A percentile compares a stretch with the other conserved stretches of the same genome.
These are phyloP conservation scores for Takifugu rubripes DNA, from an alignment of 2,797 vertebrate species.

Conservation along the genomic window DNA sequence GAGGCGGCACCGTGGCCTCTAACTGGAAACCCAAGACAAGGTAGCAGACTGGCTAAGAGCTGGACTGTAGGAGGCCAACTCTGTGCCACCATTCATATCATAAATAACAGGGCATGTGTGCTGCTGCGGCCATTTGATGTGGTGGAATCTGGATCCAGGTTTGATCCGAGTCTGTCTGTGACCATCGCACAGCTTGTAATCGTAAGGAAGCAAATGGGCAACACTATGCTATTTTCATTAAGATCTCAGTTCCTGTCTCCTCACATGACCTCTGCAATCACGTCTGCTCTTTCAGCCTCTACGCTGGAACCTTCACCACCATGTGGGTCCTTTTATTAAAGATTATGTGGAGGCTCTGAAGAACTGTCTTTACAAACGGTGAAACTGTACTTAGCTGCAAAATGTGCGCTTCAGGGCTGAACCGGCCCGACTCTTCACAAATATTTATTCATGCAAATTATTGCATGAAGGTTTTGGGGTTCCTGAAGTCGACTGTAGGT, in stretches of 20 bases:
- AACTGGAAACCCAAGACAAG: constrained; percentile 27
- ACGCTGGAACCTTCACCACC: neutral
- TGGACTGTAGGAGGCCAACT: constrained; percentile 34
- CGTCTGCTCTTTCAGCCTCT: constrained; percentile 4
- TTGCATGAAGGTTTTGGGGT: too few relatives aligned
- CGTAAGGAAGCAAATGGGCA: constrained; percentile 4
- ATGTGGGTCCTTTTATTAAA: constrained; percentile 1
- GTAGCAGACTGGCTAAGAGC: constrained; percentile 30
- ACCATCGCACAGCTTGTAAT: constrained; percentile 15
- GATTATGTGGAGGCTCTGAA: constrained; percentile 2
- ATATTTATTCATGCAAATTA: too few relatives aligned
- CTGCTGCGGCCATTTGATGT: constrained; percentile 41
- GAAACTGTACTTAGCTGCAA: neutral
- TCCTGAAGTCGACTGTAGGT: too few relatives aligned
- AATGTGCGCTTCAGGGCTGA: constrained; percentile 5
- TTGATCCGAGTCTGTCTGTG: constrained; percentile 29
- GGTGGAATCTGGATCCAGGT: constrained; percentile 29
- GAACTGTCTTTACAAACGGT: constrained; percentile 8
- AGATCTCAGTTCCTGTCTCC: constrained; percentile 2
- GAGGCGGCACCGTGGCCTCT: constrained; percentile 20
- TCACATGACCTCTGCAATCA: constrained; percentile 8
- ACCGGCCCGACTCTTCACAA: neutral
- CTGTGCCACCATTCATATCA: constrained; percentile 41
- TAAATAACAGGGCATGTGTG: constrained; percentile 52
- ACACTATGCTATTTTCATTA: constrained; percentile 1